These are phyloP conservation scores for Gambusia affinis DNA, from an alignment of 2,113 vertebrate species.

Conservation along the genomic window DNA sequence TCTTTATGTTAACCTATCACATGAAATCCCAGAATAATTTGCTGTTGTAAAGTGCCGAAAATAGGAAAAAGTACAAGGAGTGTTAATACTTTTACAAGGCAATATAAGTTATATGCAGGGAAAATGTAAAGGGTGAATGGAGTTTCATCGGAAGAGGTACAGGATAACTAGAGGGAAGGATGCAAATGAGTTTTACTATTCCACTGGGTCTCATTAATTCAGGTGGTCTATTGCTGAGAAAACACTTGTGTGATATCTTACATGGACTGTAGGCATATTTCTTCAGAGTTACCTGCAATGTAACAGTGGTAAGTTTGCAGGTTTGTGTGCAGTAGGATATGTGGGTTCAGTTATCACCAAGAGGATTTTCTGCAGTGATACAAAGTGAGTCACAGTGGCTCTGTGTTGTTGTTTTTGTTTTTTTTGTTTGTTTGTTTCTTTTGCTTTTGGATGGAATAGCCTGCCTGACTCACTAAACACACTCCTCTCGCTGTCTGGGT, in stretches of 20 bases:
- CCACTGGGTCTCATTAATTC: constrained; percentile 70
- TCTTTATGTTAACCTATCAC: not conserved
- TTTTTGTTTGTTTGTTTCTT: constrained; percentile 13
- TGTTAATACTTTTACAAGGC: not conserved
- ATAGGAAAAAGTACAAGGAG: not conserved
- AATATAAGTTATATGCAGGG: not conserved
- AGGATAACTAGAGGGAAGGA: constrained; percentile 50
- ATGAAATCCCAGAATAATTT: not conserved
- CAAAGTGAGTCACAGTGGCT: constrained; percentile 28
- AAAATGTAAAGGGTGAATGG: constrained; percentile 25
- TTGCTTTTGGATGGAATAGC: constrained; percentile 33
- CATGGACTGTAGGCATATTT: constrained; percentile 29
- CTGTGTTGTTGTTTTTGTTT: constrained; percentile 22
- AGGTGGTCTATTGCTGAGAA: constrained; percentile 68
- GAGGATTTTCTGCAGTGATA: constrained; percentile 28
- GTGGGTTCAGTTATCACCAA: constrained; percentile 29
- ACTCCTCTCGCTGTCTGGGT: constrained; percentile 41
- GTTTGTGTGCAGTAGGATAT: constrained; percentile 38
- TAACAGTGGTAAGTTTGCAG: constrained; percentile 19
- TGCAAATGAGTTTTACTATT: constrained; percentile 54
- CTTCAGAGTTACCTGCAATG: constrained; percentile 16
- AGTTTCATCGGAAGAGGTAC: constrained; percentile 40
- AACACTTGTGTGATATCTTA: constrained; percentile 62
- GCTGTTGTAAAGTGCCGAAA: too few relatives aligned
- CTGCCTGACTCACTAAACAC: not conserved